Evolutionary conservation across 2,113 vertebrate genomes (phyloP).

Genomic region (Dipodomys spectabilis): DNA sequence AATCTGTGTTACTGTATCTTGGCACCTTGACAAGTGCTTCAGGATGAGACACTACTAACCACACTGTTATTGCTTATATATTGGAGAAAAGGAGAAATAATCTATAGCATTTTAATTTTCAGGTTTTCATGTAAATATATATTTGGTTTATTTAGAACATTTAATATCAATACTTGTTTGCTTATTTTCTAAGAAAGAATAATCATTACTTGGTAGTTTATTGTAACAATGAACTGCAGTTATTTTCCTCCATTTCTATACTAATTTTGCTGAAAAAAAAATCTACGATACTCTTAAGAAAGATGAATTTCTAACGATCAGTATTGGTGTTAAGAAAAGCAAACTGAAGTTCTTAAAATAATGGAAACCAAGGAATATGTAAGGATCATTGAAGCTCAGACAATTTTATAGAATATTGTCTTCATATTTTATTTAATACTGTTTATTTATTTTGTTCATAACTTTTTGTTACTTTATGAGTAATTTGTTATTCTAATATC

Average conservation of each 20-base stretch:
- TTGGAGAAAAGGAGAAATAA: neutral
- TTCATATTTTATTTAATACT: slow-evolving; percentile 36
- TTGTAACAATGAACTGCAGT: neutral
- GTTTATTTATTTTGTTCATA: neutral
- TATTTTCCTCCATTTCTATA: neutral
- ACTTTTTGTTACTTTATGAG: slow-evolving; percentile 32
- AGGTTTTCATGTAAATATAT: neutral
- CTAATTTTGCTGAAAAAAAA: neutral
- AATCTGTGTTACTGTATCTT: slow-evolving; percentile 67
- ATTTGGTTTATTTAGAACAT: neutral
- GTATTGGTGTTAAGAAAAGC: neutral
- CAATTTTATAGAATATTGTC: slow-evolving; percentile 36
- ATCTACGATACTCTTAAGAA: neutral
- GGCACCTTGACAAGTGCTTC: slow-evolving; percentile 46
- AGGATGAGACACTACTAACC: slow-evolving; percentile 48
- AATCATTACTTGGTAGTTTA: neutral
- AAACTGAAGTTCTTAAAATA: neutral
- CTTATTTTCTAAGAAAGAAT: neutral
- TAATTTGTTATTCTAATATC: slow-evolving; percentile 42
- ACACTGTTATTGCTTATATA: slow-evolving; percentile 30
- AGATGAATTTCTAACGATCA: slow-evolving; percentile 43
- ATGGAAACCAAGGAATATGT: neutral
- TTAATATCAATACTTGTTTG: neutral
- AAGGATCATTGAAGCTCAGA: neutral
- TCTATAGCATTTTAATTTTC: neutral